Percentiles rank a stretch among this genome's conserved stretches.
Evolutionary conservation across 2,797 vertebrate species (phyloP).

Genomic region (Petrocephalus sullivani): DNA sequence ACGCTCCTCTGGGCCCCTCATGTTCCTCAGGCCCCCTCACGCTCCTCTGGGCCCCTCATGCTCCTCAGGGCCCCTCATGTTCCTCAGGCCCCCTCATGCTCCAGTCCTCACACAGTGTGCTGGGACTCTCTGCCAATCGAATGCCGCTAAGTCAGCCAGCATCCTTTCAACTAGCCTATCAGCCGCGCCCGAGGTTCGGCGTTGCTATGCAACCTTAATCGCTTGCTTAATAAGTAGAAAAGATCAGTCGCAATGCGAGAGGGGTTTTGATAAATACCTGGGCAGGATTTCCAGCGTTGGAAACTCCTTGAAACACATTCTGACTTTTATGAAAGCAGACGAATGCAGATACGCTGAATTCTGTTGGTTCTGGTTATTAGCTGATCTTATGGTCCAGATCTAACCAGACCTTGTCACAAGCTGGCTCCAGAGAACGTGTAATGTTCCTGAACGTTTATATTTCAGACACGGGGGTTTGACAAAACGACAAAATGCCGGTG

Average conservation of each 20-base stretch:
- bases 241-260: constrained; percentile 29
- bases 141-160: constrained; percentile 25
- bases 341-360: constrained; percentile 33
- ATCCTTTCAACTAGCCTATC: constrained; percentile 21
- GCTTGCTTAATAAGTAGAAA: constrained; percentile 36
- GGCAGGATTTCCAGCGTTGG: constrained; percentile 27
- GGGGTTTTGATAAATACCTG: constrained; percentile 27
- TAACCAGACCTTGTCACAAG: background rate
- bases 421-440: constrained; percentile 29
- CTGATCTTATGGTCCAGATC: background rate
- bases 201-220: constrained; percentile 27
- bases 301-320: constrained; percentile 34
- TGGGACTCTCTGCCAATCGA: constrained; percentile 26
- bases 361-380: constrained; percentile 22
- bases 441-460: constrained; percentile 31
- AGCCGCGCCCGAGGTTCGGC: constrained; percentile 1
- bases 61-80: too few relatives aligned
- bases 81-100: constrained; percentile 27
- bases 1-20: background rate
- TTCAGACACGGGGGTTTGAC: constrained; percentile 36
- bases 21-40: too few relatives aligned
- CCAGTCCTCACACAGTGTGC: constrained; percentile 30
- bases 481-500: constrained; percentile 33
- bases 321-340: constrained; percentile 32
- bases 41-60: background rate